These are phyloP conservation scores for Poeciliopsis occidentalis DNA, from an alignment of 2,113 vertebrate species.

Conservation along the genomic window DNA sequence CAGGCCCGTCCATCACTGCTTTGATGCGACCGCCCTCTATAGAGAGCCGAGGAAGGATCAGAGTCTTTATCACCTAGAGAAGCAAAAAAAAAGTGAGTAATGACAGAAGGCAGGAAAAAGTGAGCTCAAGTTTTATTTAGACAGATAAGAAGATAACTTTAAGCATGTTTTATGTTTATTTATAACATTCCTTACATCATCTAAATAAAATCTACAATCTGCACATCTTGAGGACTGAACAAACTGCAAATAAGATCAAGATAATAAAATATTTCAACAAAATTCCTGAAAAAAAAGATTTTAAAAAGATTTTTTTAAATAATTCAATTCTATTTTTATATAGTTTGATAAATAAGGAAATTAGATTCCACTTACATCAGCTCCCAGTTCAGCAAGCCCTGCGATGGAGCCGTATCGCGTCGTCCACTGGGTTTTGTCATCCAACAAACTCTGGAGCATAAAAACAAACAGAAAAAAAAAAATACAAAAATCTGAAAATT, in stretches of 20 bases:
- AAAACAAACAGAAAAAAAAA: not conserved
- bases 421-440: slow-evolving; percentile 93
- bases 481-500: not conserved
- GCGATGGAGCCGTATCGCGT: slow-evolving; percentile 92
- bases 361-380: slow-evolving; percentile 81
- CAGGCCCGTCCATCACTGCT: slow-evolving; percentile 85
- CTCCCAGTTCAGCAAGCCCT: slow-evolving; percentile 89
- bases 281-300: not conserved
- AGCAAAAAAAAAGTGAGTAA: not conserved
- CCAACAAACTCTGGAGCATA: slow-evolving; percentile 84
- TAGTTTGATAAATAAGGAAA: not conserved
- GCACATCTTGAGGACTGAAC: too few species aligned
- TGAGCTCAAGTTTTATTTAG: too few species aligned
- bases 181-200: not conserved
- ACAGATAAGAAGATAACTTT: not conserved
- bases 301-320: not conserved
- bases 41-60: slow-evolving; percentile 87
- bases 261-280: not conserved
- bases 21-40: slow-evolving; percentile 89
- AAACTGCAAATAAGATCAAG: too few species aligned
- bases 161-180: not conserved
- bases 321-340: not conserved
- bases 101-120: not conserved
- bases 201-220: too few species aligned
- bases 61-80: slow-evolving; percentile 88